phyloP scores from a whole-genome alignment of 2,888 invertebrate species.

The Agelastica alni region DNA sequence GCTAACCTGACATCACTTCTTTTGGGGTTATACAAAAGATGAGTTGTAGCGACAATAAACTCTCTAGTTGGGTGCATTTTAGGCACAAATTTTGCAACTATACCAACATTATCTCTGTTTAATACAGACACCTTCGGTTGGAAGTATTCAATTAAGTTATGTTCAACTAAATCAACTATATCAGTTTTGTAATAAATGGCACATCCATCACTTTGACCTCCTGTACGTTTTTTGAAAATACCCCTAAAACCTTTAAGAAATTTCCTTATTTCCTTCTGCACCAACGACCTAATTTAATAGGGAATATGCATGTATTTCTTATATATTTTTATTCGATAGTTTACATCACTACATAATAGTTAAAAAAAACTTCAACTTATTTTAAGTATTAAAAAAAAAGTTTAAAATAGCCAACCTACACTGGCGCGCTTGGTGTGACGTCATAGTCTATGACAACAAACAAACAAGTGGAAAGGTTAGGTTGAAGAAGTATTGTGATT shows the following conservation, averaged over 20 bases:
- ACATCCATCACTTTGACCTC: conserved; percentile 83
- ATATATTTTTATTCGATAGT: too few species aligned
- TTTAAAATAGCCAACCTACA: too few species aligned
- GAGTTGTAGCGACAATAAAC: conserved; percentile 88
- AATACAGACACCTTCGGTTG: conserved; percentile 67
- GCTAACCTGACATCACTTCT: conserved; percentile 88
- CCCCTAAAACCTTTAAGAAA: conserved; percentile 80
- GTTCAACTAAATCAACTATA: conserved; percentile 69
- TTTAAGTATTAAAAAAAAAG: too few species aligned
- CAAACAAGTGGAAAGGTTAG: too few species aligned
- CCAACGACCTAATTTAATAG: too few species aligned
- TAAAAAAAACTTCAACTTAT: too few species aligned
- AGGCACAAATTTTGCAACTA: conserved; percentile 75
- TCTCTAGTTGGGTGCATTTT: conserved; percentile 58
- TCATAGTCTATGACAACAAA: too few species aligned
- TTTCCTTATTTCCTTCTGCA: too few species aligned
- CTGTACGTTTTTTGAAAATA: conserved; percentile 83
- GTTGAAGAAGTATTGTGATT: too few species aligned
- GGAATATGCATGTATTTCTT: too few species aligned
- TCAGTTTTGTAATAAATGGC: conserved; percentile 79
- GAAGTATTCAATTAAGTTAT: conserved; percentile 72
- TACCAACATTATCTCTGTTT: conserved; percentile 86
- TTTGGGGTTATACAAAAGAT: conserved; percentile 89
- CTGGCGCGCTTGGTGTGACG: too few species aligned
- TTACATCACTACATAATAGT: too few species aligned